Evolutionary conservation across 30 jellyfish, hydroid and myxozoan species (phyloP).

Genomic region (Turritopsis dohrnii): DNA sequence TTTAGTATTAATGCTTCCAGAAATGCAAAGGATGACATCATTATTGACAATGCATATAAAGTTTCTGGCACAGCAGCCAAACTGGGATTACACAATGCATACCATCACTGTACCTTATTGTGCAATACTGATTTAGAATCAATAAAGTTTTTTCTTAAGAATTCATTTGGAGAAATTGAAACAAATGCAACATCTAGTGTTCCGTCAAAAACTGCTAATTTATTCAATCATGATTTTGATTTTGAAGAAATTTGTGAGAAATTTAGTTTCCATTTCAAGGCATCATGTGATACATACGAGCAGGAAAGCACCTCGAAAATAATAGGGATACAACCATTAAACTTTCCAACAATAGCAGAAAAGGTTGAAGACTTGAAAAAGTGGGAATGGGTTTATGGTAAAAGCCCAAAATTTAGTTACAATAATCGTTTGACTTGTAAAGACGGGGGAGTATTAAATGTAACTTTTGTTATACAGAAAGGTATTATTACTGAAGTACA

Average conservation of each 20-base stretch:
- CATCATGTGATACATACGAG: background rate
- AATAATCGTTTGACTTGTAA: background rate
- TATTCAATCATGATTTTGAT: slow-evolving; percentile 34
- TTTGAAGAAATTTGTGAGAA: slow-evolving; percentile 34
- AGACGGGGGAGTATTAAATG: background rate
- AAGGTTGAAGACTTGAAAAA: slow-evolving; percentile 24
- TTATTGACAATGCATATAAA: slow-evolving; percentile 38
- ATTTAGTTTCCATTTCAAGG: background rate
- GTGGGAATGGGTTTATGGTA: slow-evolving; percentile 93
- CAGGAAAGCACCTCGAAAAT: background rate
- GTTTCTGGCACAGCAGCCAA: slow-evolving; percentile 98
- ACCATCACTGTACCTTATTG: slow-evolving; percentile 91
- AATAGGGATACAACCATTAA: slow-evolving; percentile 31
- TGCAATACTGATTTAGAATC: slow-evolving; percentile 50
- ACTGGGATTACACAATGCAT: slow-evolving; percentile 69
- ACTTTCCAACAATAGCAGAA: background rate
- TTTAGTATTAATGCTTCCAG: slow-evolving; percentile 24
- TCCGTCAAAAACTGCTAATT: slow-evolving; percentile 49
- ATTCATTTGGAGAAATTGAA: slow-evolving; percentile 39
- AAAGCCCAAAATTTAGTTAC: slow-evolving; percentile 75
- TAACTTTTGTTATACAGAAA: background rate
- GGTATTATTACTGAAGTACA: background rate
- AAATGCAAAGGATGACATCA: slow-evolving; percentile 66
- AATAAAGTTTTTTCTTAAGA: slow-evolving; percentile 28
- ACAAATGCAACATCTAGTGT: slow-evolving; percentile 90